Conservation (phyloP, 2,888 invertebrate species). For the Baronia brevicornis region DNA sequence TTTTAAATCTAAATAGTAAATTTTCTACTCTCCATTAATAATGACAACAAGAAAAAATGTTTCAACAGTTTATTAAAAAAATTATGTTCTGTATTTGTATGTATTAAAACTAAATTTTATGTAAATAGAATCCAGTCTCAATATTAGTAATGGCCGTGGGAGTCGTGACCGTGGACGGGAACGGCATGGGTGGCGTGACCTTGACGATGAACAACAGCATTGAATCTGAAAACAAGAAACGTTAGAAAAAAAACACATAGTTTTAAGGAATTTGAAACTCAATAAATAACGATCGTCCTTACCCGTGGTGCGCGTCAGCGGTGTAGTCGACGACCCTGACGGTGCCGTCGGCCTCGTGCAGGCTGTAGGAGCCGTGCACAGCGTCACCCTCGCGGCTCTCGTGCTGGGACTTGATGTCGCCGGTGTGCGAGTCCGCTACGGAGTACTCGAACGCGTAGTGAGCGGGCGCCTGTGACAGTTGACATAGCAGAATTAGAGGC, state of each 20-base stretch:
- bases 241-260: constrained; percentile 1
- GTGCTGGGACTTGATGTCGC: constrained; percentile 65
- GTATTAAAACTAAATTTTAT: no score
- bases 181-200: constrained; percentile 35
- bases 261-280: no score
- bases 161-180: constrained; percentile 26
- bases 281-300: no score
- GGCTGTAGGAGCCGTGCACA: constrained; percentile 61
- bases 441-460: constrained; percentile 36
- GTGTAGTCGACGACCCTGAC: constrained; percentile 70
- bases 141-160: constrained; percentile 9
- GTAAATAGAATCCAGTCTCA: not conserved
- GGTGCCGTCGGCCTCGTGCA: constrained; percentile 68
- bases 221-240: constrained; percentile 30
- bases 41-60: no score
- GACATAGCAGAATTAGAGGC: no score
- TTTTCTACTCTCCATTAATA: no score
- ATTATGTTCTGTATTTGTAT: no score
- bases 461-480: constrained; percentile 29
- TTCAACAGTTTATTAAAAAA: no score
- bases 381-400: constrained; percentile 61
- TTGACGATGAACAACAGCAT: constrained; percentile 33
- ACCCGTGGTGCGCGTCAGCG: constrained; percentile 66
- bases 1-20: no score
- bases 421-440: constrained; percentile 59